Conservation (phyloP, 2,797 vertebrate genomes). For the Darevskia mixta region DNA sequence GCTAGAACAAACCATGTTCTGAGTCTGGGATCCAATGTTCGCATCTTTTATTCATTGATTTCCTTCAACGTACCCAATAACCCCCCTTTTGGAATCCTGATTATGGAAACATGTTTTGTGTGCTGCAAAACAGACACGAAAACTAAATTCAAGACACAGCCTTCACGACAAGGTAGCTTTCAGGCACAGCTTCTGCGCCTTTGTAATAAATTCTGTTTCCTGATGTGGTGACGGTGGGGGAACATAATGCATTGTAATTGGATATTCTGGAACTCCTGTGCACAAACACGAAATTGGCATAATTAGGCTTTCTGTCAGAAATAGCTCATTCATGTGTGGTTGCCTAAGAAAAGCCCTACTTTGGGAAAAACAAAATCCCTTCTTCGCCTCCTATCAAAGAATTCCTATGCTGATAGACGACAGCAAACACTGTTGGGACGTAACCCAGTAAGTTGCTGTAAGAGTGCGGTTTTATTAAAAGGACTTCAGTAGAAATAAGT, state of each 20-base stretch:
- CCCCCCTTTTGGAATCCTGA: background rate
- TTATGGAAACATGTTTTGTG: background rate
- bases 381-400: background rate
- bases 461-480: background rate
- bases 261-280: background rate
- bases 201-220: background rate
- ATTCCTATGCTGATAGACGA: background rate
- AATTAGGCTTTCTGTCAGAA: background rate
- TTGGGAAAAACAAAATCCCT: background rate
- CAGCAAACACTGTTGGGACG: background rate
- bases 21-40: background rate
- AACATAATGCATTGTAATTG: background rate
- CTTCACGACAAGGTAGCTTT: background rate
- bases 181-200: background rate
- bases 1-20: background rate
- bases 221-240: background rate
- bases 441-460: background rate
- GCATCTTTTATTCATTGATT: background rate
- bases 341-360: background rate
- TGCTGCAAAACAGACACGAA: background rate
- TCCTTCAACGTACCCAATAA: background rate
- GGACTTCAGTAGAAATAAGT: background rate
- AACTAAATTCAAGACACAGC: background rate
- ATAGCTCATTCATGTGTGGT: background rate
- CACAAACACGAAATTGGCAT: background rate